Base-by-base conservation (phyloP, 2,888 invertebrate species). In the Apodemia mormo region DNA sequence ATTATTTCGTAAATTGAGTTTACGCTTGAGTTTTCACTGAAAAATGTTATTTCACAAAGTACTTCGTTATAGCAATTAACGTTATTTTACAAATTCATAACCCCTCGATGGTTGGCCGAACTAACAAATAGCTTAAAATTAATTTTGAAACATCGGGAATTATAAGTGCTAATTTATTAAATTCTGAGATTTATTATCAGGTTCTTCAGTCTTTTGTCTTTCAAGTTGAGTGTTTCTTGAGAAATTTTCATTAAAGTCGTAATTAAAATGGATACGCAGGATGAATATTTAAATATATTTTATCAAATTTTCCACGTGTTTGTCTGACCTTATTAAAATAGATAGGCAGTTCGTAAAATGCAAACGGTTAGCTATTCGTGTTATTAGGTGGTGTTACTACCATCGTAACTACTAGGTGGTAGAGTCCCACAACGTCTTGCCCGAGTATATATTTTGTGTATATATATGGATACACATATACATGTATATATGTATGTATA, bases 1-100 rank as follows among this genome's bases (percentile, higher is more conserved):
- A 68, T 68, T 68, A 68, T 68, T 68, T 64, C 33, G 45, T 12
- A 68, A 68, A 68, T 68, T 68, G 68, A 68, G 68, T 68, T 68
- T 61, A 64, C 68, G 43, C 68, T 61, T 64, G 61, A 64, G 45
- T 68, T 67, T 64, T 64, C 68, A 49, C 43, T 22, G 64, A 68
- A 58, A 61, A 68, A 45, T 68, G 58, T 68, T 68, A 14, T 61
- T 30, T 22, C 56, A 33, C 12, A 52, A 61, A 30, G 61, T n/a
- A 52, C 67, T 54, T 54, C 54, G 45, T 61, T 33, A 64, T 49
- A 68, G 61, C 64, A 68, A 68, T 68, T 61, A 68, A 61, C 49
- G 45, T 68, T 64, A 49, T 30, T 68, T 64, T 64, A 43, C 29
- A 33, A 68, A 58, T 68, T 58, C 43, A 68, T 56, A 64, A 49